A percentile compares a stretch with the other conserved stretches of the same genome.
Conservation (phyloP, 2,113 vertebrate species). For the Psilopogon haemacephalus region DNA sequence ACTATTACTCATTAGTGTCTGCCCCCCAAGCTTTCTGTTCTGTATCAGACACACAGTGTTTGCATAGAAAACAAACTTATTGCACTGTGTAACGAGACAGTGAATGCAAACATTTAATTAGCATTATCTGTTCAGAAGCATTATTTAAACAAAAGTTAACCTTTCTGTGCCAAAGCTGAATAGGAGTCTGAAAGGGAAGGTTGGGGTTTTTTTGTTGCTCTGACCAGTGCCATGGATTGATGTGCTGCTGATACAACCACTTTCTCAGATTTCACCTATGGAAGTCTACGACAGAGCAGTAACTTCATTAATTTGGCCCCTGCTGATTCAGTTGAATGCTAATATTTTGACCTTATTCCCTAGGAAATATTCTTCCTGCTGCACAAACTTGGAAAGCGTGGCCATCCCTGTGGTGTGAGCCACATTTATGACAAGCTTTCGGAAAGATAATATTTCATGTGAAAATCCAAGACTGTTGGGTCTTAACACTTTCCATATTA, state of each 20-base stretch:
- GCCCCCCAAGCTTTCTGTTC: background rate
- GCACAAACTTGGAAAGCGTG: background rate
- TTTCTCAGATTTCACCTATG: conserved; percentile 33
- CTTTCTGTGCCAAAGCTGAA: conserved; percentile 24
- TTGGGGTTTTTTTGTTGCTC: background rate
- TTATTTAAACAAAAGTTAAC: conserved; percentile 23
- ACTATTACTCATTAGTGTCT: background rate
- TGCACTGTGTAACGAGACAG: conserved; percentile 17
- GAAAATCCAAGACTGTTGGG: background rate
- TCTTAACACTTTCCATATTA: background rate
- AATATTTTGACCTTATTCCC: conserved; percentile 56
- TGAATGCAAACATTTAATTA: conserved; percentile 61
- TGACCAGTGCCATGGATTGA: conserved; percentile 36
- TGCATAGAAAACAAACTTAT: conserved; percentile 23
- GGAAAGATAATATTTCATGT: background rate
- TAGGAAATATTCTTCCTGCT: conserved; percentile 26
- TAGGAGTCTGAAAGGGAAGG: background rate
- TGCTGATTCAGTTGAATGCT: conserved; percentile 6
- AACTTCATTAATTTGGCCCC: conserved; percentile 56
- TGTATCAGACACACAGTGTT: rapidly evolving
- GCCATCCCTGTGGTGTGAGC: background rate
- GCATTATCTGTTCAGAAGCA: conserved; percentile 32
- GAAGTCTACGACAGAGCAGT: conserved; percentile 16
- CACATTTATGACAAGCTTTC: conserved; percentile 33
- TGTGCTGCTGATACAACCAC: conserved; percentile 49